phyloP scores from a whole-genome alignment of 1,140 invertebrate species.

The Fopius arisanus region DNA sequence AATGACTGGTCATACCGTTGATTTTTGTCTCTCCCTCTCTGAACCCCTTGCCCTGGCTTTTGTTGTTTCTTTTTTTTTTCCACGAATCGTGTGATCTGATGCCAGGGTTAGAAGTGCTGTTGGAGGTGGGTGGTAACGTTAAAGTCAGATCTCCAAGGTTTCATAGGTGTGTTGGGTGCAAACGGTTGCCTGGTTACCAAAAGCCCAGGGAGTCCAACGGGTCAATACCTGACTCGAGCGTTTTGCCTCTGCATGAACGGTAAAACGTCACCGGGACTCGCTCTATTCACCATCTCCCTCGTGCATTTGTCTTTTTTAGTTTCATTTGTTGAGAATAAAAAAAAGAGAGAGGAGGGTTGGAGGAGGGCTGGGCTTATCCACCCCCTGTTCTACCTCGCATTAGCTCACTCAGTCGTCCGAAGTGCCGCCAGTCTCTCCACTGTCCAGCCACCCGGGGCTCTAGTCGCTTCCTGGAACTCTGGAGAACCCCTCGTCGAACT shows the following conservation, averaged over 20 bases:
- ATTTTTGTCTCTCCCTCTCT: neutral
- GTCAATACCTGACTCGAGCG: conserved; percentile 38
- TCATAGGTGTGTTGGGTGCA: conserved; percentile 42
- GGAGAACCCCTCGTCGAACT: conserved; percentile 30
- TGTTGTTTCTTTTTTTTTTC: neutral
- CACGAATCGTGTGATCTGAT: conserved; percentile 13
- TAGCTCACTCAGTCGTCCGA: conserved; percentile 43
- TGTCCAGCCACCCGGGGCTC: conserved; percentile 35
- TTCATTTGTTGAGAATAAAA: neutral
- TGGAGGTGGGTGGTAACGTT: conserved; percentile 15
- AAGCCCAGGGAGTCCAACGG: conserved; percentile 34
- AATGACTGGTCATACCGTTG: neutral
- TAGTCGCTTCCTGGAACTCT: conserved; percentile 39
- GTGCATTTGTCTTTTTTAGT: conserved; percentile 19
- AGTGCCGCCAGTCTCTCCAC: conserved; percentile 36
- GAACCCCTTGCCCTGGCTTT: neutral
- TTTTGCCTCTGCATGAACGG: conserved; percentile 30
- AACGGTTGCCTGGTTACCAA: conserved; percentile 40
- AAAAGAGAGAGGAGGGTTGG: conserved; percentile 33
- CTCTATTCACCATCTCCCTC: conserved; percentile 29
- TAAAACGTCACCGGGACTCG: conserved; percentile 18
- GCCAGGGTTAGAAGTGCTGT: conserved; percentile 11
- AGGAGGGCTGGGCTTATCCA: conserved; percentile 33
- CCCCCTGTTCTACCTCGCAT: conserved; percentile 36
- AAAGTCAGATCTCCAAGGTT: conserved; percentile 44